A percentile compares a stretch with the other conserved stretches of the same genome.
Conservation (phyloP, 1,140 invertebrate species). For the Pseudomyrmex sp. region DNA sequence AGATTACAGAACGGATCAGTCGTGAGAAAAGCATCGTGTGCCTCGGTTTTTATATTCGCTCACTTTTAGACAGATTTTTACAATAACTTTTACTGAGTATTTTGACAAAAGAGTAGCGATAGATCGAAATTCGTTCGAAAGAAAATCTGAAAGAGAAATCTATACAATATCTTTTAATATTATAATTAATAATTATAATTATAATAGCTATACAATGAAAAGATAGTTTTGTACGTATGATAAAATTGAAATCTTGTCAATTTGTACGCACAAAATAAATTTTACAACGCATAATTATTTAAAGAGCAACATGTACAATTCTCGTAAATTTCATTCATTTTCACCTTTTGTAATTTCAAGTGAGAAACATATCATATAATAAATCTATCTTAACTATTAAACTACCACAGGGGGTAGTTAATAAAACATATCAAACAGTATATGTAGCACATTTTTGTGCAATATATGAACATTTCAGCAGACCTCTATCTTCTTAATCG, state of each 20-base stretch:
- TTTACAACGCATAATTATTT: slow-evolving; percentile 46
- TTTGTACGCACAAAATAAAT: slow-evolving; percentile 65
- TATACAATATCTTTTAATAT: slow-evolving; percentile 41
- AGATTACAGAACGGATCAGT: too few species aligned
- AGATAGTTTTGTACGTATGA: slow-evolving; percentile 41
- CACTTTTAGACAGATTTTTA: slow-evolving; percentile 21
- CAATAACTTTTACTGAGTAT: slow-evolving; percentile 34
- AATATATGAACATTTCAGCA: slow-evolving; percentile 54
- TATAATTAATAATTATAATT: slow-evolving; percentile 39
- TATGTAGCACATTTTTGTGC: slow-evolving; percentile 10
- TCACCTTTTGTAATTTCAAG: slow-evolving; percentile 21
- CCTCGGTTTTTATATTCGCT: not conserved
- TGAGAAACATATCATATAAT: slow-evolving; percentile 15
- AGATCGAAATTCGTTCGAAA: slow-evolving; percentile 16
- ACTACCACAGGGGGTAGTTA: slow-evolving; percentile 25
- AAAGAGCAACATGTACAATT: slow-evolving; percentile 31
- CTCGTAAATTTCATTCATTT: slow-evolving; percentile 9
- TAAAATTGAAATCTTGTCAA: slow-evolving; percentile 34
- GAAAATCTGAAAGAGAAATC: not conserved
- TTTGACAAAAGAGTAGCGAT: slow-evolving; percentile 36
- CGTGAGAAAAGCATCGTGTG: too few species aligned
- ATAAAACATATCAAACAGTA: slow-evolving; percentile 42
- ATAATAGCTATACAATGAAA: slow-evolving; percentile 54
- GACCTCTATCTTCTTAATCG: slow-evolving; percentile 44
- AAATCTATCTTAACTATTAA: slow-evolving; percentile 1